Evolutionary conservation across 1,140 invertebrate genomes (phyloP), one percentile per base, ranked within the genome.

Genomic region (Caenorhabditis remanei): DNA sequence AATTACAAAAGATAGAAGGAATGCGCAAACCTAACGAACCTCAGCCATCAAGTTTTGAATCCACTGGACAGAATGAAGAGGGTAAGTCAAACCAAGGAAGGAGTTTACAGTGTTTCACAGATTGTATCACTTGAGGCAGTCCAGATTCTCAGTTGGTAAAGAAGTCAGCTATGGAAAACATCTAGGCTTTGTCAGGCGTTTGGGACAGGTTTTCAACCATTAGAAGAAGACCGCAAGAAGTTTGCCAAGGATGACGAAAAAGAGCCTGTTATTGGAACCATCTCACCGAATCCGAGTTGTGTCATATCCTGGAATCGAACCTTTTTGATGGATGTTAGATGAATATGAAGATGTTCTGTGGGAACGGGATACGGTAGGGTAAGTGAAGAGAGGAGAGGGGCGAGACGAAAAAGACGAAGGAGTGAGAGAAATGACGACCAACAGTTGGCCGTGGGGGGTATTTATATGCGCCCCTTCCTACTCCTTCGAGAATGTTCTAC

Each of bases 1-100:
- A 41, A 79, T 32, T 32, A 32, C 32, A 19, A 24, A n/a, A 50
- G 21, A 14, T 24, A 24, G 24, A 40, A 79, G 14, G 19, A 11
- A 79, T 48, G 46, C 71, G 71, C 71, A 79, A 79, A 79, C 71
- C 71, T 79, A 79, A 79, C 71, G 71, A 79, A 79, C 71, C 71
- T 79, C 40, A 53, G 41, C 71, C 71, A 50, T 5, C 11, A 13
- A 53, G 13, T 21, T n/a, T 79, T 50, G 71, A 53, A 16, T 79
- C 71, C 71, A 79, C n/a, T 43, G 65, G 13, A 19, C 40, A 53
- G 43, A 41, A 46, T 21, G 8, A 46, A 50, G 46, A 43, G n/a
- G 43, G 19, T 79, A 46, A 53, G 46, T 48, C 71, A 53, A 50
- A 53, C 46, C 71, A 79, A 79, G 71, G 32, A 79, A 11, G 71